Evolutionary conservation across 2,888 invertebrate genomes (phyloP).

Genomic region (Chaetogeoica ovagalla): DNA sequence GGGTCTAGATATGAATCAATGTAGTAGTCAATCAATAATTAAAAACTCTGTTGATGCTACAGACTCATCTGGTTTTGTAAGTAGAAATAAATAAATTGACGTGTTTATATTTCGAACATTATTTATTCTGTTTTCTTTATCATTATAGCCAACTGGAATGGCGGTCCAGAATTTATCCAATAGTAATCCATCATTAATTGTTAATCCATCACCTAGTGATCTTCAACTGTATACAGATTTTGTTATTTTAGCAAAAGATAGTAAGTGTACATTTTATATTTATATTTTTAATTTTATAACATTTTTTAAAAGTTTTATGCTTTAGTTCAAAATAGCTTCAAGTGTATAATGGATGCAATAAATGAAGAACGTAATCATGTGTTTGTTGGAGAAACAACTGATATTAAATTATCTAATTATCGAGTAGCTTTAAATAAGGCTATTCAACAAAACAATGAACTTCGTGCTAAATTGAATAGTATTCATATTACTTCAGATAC

Average conservation of each 20-base stretch:
- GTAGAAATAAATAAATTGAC: not conserved
- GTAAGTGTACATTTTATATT: slow-evolving; percentile 60
- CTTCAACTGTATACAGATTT: slow-evolving; percentile 67
- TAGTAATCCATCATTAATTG: slow-evolving; percentile 58
- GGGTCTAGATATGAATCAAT: slow-evolving; percentile 54
- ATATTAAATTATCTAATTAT: slow-evolving; percentile 46
- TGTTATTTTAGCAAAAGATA: slow-evolving; percentile 69
- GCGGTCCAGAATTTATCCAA: slow-evolving; percentile 53
- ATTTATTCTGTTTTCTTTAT: not conserved
- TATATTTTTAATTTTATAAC: not conserved
- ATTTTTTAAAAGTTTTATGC: slow-evolving; percentile 14
- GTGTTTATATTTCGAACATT: not conserved
- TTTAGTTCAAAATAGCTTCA: slow-evolving; percentile 42
- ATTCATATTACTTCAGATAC: slow-evolving; percentile 70
- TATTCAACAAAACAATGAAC: slow-evolving; percentile 75
- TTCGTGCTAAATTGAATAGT: slow-evolving; percentile 67
- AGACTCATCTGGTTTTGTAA: slow-evolving; percentile 41
- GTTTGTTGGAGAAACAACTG: slow-evolving; percentile 34
- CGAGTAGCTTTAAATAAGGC: slow-evolving; percentile 59
- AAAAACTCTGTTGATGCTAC: slow-evolving; percentile 26
- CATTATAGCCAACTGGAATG: slow-evolving; percentile 31
- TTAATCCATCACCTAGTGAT: slow-evolving; percentile 59
- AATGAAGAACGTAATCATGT: slow-evolving; percentile 44
- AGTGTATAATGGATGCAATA: slow-evolving; percentile 46
- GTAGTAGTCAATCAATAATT: slow-evolving; percentile 29